Evolutionary conservation across 2,113 vertebrate species (phyloP).

Genomic region (Hydropotes inermis): DNA sequence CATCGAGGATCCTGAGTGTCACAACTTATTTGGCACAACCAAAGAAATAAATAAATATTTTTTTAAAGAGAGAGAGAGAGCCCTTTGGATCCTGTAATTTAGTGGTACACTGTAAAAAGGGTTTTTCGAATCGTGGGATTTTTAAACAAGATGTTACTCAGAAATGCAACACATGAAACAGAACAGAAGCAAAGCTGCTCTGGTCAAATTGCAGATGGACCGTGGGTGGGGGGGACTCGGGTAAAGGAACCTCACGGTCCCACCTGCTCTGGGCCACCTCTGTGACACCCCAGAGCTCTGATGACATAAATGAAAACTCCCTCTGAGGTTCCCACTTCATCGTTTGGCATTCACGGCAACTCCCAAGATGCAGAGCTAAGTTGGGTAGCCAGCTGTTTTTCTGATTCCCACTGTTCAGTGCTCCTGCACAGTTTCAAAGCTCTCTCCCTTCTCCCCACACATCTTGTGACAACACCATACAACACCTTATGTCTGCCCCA

Average conservation of each 20-base stretch:
- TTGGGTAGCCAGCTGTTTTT: not conserved
- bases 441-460: not conserved
- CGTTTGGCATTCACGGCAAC: not conserved
- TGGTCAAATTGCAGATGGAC: not conserved
- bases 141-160: slow-evolving; percentile 5
- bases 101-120: not conserved
- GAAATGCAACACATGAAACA: not conserved
- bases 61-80: not conserved
- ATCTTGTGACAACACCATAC: not conserved
- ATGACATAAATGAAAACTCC: not conserved
- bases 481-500: not conserved
- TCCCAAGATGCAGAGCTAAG: not conserved
- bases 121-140: not conserved
- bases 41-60: not conserved
- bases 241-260: not conserved
- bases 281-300: not conserved
- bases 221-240: fast-evolving
- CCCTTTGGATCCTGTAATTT: not conserved
- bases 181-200: not conserved
- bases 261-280: not conserved
- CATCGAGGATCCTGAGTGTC: not conserved
- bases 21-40: not conserved
- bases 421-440: not conserved
- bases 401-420: not conserved
- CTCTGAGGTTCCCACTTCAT: not conserved